These are phyloP conservation scores for Alauda arvensis DNA, from an alignment of 2,797 vertebrate species.

Conservation along the genomic window DNA sequence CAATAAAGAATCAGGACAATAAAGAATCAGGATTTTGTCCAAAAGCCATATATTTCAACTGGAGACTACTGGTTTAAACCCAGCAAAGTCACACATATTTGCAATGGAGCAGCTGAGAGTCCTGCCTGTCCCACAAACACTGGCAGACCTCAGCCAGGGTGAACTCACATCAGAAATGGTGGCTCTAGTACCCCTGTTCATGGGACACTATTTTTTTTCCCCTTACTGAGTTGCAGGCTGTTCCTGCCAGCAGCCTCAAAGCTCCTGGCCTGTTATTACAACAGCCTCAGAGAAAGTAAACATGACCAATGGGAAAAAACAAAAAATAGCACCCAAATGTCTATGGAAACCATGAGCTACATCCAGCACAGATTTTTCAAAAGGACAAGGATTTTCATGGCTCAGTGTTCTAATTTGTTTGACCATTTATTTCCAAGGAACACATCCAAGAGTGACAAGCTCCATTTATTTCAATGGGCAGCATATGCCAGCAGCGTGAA, in stretches of 20 bases:
- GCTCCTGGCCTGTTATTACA: not conserved
- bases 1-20: not conserved
- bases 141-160: not conserved
- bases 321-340: conserved; percentile 12
- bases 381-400: conserved; percentile 53
- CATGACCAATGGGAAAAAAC: not conserved
- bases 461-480: conserved; percentile 64
- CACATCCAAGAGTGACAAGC: conserved; percentile 63
- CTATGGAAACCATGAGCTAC: not conserved
- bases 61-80: not conserved
- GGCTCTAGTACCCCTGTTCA: not conserved
- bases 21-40: not conserved
- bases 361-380: conserved; percentile 52
- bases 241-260: not conserved
- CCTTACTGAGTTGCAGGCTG: not conserved
- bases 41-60: not conserved
- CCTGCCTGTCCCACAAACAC: not conserved
- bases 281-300: not conserved
- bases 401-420: conserved; percentile 59
- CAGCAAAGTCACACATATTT: not conserved
- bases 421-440: conserved; percentile 59
- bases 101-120: not conserved
- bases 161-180: not conserved
- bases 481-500: conserved; percentile 51
- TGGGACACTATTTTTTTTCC: not conserved